phyloP scores from a whole-genome alignment of 1,140 invertebrate species.

The Procambarus virginalis region DNA sequence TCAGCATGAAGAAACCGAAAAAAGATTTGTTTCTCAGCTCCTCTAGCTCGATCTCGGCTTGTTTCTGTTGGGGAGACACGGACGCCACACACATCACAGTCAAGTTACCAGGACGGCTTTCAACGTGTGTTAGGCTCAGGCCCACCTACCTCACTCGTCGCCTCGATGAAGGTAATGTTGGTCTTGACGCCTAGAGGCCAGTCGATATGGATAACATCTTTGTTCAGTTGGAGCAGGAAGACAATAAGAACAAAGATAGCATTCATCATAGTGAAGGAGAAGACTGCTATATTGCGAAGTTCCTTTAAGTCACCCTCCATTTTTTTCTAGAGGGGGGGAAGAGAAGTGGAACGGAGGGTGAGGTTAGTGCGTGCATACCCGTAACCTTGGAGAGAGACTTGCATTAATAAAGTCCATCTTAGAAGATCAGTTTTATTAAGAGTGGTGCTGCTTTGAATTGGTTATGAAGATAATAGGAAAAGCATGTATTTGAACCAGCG shows the following conservation, averaged over 20 bases:
- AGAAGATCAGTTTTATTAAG: slow-evolving; percentile 39
- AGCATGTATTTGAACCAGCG: background rate
- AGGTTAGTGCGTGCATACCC: slow-evolving; percentile 45
- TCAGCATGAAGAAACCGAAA: slow-evolving; percentile 99
- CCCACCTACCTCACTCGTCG: slow-evolving; percentile 89
- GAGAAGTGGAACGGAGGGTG: background rate
- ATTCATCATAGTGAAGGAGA: slow-evolving; percentile 98
- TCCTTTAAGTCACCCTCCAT: slow-evolving; percentile 91
- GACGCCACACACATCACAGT: slow-evolving; percentile 57
- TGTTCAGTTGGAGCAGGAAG: slow-evolving; percentile 96
- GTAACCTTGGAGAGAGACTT: background rate
- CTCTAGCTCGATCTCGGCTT: slow-evolving; percentile 90
- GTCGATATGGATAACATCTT: slow-evolving; percentile 93
- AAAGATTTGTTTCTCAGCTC: slow-evolving; percentile 96
- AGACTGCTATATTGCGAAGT: slow-evolving; percentile 93
- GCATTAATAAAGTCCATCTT: background rate
- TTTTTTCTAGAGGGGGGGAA: slow-evolving; percentile 81
- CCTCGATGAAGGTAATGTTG: slow-evolving; percentile 92
- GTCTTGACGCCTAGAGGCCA: slow-evolving; percentile 95
- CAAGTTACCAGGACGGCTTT: background rate
- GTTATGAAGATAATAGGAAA: background rate
- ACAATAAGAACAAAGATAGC: slow-evolving; percentile 98
- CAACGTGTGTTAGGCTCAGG: background rate
- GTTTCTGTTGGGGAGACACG: slow-evolving; percentile 79
- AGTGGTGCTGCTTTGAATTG: slow-evolving; percentile 7